Conservation (phyloP, 2,113 vertebrate species). For the Formicarius rufipectus region DNA sequence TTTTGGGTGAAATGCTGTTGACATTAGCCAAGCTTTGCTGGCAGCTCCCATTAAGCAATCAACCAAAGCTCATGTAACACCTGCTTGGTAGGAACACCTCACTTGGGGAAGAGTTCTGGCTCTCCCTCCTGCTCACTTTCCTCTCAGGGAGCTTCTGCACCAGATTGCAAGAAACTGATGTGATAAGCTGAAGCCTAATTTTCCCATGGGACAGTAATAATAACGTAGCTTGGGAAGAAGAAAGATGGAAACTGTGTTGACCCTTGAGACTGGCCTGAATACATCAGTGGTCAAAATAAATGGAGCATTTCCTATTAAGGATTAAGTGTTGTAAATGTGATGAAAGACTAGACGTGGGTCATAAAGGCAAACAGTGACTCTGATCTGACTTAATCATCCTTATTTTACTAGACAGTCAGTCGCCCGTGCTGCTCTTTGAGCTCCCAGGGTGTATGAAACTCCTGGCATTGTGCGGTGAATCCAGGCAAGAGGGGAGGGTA, state of each 20-base stretch:
- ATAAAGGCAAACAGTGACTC: slow-evolving; percentile 19
- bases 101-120: background rate
- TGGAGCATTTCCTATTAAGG: slow-evolving; percentile 26
- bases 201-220: background rate
- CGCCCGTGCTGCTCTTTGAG: background rate
- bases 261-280: background rate
- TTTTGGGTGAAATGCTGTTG: background rate
- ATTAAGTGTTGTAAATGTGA: slow-evolving; percentile 35
- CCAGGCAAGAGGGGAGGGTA: background rate
- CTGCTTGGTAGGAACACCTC: background rate
- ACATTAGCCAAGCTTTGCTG: background rate
- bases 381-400: slow-evolving; percentile 28
- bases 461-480: background rate
- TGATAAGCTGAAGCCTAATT: background rate
- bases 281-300: slow-evolving; percentile 28
- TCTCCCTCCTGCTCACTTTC: background rate
- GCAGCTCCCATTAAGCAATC: background rate
- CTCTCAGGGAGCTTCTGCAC: background rate
- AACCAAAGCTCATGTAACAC: background rate
- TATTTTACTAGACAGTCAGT: slow-evolving; percentile 11
- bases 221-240: background rate
- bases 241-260: background rate
- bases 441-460: background rate
- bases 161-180: background rate
- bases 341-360: background rate